Conservation (phyloP, 2,797 vertebrate genomes). For the Artibeus jamaicensis region DNA sequence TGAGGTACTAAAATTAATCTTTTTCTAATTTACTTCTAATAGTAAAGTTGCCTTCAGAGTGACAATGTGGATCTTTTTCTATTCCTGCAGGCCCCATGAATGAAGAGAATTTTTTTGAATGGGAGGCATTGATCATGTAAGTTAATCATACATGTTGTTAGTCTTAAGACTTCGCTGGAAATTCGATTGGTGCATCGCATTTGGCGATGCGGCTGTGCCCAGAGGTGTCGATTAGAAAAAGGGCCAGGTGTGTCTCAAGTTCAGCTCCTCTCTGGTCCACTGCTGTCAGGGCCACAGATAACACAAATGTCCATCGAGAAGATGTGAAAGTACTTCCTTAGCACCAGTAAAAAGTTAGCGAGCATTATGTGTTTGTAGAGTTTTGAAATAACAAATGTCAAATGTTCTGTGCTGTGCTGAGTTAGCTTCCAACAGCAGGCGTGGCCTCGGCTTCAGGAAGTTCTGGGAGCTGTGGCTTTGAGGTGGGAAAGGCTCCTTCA, state of each 20-base stretch:
- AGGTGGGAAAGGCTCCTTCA: not conserved
- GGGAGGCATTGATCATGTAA: slow-evolving; percentile 99
- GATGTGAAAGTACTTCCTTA: not conserved
- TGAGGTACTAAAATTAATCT: slow-evolving; percentile 77
- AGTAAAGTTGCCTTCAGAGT: not conserved
- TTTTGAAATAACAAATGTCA: not conserved
- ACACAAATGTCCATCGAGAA: not conserved
- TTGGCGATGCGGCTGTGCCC: not conserved
- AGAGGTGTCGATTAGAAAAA: too few species aligned
- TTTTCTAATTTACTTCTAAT: not conserved
- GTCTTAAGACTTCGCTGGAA: not conserved
- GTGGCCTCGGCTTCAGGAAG: not conserved
- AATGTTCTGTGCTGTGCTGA: not conserved
- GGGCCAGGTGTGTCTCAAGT: fast-evolving
- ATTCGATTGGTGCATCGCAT: not conserved
- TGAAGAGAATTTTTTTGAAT: slow-evolving; percentile 99
- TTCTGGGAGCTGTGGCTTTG: not conserved
- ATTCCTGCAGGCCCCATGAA: slow-evolving; percentile 91
- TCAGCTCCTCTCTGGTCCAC: not conserved
- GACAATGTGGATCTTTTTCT: not conserved
- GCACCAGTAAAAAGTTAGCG: not conserved
- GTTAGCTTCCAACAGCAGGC: not conserved
- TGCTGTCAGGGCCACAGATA: not conserved
- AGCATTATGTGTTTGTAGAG: not conserved
- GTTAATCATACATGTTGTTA: slow-evolving; percentile 66